Evolutionary conservation across 2,888 invertebrate species (phyloP).

Genomic region (Caenorhabditis parvicauda): DNA sequence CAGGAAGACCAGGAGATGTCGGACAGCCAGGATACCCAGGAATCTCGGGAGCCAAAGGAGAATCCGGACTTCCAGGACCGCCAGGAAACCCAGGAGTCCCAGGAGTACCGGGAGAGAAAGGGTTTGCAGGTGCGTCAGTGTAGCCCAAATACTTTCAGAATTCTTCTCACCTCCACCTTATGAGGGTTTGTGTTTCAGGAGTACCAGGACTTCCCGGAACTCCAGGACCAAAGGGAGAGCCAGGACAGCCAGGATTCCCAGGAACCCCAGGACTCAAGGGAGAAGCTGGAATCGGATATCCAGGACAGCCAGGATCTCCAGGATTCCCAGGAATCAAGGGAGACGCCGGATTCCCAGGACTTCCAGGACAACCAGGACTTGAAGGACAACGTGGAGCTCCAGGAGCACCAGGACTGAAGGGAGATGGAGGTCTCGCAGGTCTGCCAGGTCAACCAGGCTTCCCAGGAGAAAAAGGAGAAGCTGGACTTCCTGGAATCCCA

Average conservation of each 20-base stretch:
- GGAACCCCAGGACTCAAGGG: conserved; percentile 66
- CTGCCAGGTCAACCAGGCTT: conserved; percentile 49
- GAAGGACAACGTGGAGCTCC: conserved; percentile 44
- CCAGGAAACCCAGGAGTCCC: conserved; percentile 41
- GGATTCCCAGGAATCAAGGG: conserved; percentile 68
- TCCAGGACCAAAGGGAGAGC: conserved; percentile 66
- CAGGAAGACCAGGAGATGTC: conserved; percentile 47
- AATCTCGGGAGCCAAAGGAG: conserved; percentile 26
- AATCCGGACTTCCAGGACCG: conserved; percentile 35
- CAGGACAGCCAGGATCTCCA: conserved; percentile 39
- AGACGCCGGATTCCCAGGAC: conserved; percentile 41
- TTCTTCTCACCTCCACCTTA: neutral
- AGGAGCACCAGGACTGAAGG: conserved; percentile 45
- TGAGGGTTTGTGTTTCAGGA: conserved; percentile 21
- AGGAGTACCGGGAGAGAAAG: conserved; percentile 34
- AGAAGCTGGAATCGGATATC: conserved; percentile 36
- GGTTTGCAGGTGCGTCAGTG: conserved; percentile 33
- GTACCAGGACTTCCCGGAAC: conserved; percentile 57
- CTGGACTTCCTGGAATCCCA: conserved; percentile 52
- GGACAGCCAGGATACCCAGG: conserved; percentile 42
- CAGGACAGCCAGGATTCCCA: conserved; percentile 72
- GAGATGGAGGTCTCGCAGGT: conserved; percentile 31
- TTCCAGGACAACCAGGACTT: conserved; percentile 37
- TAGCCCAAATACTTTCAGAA: neutral
- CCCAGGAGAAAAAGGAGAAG: conserved; percentile 56